phyloP scores from a whole-genome alignment of 2,888 invertebrate species.

The Liopterus haemorrhoidalis region DNA sequence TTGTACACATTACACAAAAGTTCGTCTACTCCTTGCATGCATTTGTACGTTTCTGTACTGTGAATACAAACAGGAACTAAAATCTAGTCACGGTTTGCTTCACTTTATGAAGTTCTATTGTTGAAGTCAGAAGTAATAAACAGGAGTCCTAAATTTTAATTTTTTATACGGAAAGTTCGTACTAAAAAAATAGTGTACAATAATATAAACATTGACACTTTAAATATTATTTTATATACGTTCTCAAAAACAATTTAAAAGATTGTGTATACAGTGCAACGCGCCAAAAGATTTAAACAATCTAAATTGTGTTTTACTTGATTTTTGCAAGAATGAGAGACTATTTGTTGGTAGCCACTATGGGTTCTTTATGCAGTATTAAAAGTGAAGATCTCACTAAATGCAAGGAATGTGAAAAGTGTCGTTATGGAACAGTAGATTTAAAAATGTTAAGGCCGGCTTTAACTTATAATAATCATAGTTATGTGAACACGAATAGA shows the following conservation, averaged over 20 bases:
- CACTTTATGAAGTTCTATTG: background rate
- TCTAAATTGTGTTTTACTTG: background rate
- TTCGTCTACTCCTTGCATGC: too few species aligned
- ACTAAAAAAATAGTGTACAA: background rate
- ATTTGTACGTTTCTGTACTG: too few species aligned
- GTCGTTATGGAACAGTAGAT: slow-evolving; percentile 6
- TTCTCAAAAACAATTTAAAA: background rate
- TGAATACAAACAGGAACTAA: too few species aligned
- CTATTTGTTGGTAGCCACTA: slow-evolving; percentile 11
- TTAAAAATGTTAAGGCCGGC: slow-evolving; percentile 13
- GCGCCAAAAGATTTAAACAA: slow-evolving; percentile 3
- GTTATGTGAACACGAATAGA: slow-evolving; percentile 13
- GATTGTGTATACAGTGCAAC: background rate
- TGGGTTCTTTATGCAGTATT: too few species aligned
- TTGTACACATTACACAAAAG: too few species aligned
- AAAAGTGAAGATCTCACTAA: slow-evolving; percentile 4
- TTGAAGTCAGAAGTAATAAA: background rate
- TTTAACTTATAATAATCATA: slow-evolving; percentile 2
- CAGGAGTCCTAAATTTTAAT: background rate
- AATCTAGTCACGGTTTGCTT: too few species aligned
- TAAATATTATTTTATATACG: background rate
- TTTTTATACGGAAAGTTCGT: background rate
- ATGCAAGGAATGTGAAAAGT: slow-evolving; percentile 9
- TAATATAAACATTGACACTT: background rate
- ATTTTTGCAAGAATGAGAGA: slow-evolving; percentile 12